Conservation (phyloP, 2,113 vertebrate species). For the Pithys albifrons region DNA sequence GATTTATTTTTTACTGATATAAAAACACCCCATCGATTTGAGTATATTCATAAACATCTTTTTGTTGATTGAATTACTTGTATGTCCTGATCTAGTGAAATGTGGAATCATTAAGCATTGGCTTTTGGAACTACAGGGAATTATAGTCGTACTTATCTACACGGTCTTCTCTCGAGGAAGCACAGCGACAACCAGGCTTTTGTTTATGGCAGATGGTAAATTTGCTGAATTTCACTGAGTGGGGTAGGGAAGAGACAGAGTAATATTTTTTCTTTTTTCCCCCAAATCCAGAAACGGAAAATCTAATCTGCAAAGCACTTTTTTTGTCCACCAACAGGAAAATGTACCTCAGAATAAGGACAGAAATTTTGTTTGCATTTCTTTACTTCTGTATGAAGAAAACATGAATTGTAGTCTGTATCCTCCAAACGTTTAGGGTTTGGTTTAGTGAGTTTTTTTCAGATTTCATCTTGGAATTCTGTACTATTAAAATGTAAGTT, state of each 20-base stretch:
- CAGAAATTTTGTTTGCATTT: not conserved
- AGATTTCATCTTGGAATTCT: not conserved
- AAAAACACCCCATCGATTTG: not conserved
- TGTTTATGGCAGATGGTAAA: not conserved
- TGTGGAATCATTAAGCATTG: not conserved
- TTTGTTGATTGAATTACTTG: not conserved
- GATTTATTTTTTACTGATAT: not conserved
- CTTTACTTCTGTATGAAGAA: not conserved
- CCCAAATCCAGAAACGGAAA: not conserved
- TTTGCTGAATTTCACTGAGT: not conserved
- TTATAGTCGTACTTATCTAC: not conserved
- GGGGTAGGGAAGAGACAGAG: accelerated
- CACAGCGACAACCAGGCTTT: not conserved
- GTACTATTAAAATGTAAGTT: not conserved
- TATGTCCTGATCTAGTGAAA: not conserved
- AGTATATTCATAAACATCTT: not conserved
- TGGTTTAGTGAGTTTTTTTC: not conserved
- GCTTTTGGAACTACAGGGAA: not conserved
- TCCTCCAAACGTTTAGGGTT: not conserved
- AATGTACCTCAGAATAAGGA: not conserved
- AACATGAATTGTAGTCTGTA: not conserved
- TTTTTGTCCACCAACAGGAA: not conserved
- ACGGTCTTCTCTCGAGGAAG: not conserved
- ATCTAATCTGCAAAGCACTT: not conserved
- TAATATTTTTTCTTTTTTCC: not conserved